Evolutionary conservation across 1,140 invertebrate genomes (phyloP).

Genomic region (Drosophila kanapiae): DNA sequence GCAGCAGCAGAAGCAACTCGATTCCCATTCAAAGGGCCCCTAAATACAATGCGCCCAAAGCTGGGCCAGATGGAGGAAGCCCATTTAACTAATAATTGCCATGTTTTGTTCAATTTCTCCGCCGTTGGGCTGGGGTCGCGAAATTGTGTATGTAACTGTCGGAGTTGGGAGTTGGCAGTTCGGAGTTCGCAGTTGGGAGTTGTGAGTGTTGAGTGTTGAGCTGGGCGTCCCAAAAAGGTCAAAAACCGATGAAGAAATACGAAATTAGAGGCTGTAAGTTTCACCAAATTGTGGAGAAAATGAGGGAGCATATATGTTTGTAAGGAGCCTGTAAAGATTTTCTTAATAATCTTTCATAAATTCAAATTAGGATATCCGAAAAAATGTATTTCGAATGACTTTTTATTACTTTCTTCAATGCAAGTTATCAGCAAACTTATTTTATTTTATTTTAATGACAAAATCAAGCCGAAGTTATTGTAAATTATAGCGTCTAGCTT

Average conservation of each 20-base stretch:
- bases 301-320: too few species aligned
- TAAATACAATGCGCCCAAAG: constrained; percentile 32
- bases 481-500: too few species aligned
- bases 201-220: background rate
- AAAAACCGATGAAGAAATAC: background rate
- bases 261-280: background rate
- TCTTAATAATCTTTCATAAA: too few species aligned
- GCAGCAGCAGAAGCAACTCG: constrained; percentile 48
- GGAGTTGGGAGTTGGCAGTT: background rate
- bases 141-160: background rate
- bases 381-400: too few species aligned
- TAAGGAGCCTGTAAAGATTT: too few species aligned
- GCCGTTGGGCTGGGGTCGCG: too few species aligned
- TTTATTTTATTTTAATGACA: too few species aligned
- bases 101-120: constrained; percentile 41
- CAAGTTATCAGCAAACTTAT: too few species aligned
- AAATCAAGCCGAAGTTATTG: too few species aligned
- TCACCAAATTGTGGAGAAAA: too few species aligned
- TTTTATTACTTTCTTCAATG: too few species aligned
- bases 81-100: constrained; percentile 66
- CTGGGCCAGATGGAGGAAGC: constrained; percentile 18
- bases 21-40: constrained; percentile 43
- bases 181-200: background rate
- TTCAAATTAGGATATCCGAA: too few species aligned
- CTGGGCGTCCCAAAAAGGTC: background rate